phyloP scores from a whole-genome alignment of 2,888 invertebrate genomes.

The Caradrina kadenii region DNA sequence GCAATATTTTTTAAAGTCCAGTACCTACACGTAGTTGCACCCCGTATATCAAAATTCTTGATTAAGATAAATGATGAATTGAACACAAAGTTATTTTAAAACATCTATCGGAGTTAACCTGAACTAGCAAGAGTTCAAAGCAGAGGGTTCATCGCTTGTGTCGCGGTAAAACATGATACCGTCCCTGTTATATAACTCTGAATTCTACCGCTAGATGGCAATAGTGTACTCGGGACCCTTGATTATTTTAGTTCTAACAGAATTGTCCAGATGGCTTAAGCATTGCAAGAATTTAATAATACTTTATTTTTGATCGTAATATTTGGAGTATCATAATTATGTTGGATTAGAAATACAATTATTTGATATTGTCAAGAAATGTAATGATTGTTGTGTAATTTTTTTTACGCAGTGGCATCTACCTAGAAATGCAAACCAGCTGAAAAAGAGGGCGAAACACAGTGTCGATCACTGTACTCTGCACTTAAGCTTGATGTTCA shows the following conservation, averaged over 20 bases:
- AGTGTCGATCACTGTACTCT: no score
- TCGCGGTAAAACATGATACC: not conserved
- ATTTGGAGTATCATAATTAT: no score
- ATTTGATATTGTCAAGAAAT: no score
- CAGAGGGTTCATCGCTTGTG: no score
- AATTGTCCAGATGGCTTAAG: conserved; percentile 4
- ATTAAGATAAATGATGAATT: no score
- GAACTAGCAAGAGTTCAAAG: not conserved
- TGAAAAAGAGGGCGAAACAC: no score
- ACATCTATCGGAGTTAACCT: conserved; percentile 13
- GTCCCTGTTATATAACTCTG: not conserved
- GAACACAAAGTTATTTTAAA: not conserved
- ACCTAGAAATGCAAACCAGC: not conserved
- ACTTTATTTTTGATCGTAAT: no score
- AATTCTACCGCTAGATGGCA: conserved; percentile 15
- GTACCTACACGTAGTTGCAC: no score
- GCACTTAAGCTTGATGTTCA: not conserved
- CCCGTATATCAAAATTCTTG: no score
- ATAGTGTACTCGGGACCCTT: not conserved
- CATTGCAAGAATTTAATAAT: not conserved
- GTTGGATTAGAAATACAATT: no score
- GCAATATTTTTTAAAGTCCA: no score
- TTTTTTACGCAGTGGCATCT: conserved; percentile 8
- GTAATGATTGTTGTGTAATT: no score
- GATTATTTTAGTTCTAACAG: not conserved